Evolutionary conservation across 2,113 vertebrate species (phyloP).

Genomic region (Hippocampus comes): DNA sequence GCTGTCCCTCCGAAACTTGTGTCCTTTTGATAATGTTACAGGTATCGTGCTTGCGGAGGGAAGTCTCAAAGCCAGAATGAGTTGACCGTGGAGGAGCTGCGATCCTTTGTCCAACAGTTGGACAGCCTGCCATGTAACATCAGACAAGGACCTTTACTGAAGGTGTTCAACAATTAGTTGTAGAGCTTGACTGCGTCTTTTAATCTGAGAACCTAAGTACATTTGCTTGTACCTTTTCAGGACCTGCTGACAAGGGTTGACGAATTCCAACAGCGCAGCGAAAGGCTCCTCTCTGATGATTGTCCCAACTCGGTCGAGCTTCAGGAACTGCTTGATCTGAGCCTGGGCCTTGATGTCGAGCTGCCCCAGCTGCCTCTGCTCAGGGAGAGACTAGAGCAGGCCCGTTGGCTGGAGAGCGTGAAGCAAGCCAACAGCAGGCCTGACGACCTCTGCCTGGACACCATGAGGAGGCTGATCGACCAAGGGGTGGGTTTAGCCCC

Average conservation of each 20-base stretch:
- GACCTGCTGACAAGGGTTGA: conserved; percentile 88
- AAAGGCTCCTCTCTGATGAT: conserved; percentile 82
- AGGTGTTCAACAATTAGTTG: conserved; percentile 68
- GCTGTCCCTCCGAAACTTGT: not conserved
- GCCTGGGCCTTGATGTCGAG: conserved; percentile 90
- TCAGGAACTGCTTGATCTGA: conserved; percentile 85
- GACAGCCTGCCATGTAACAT: conserved; percentile 87
- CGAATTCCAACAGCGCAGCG: conserved; percentile 84
- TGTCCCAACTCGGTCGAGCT: conserved; percentile 79
- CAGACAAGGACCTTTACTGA: conserved; percentile 85
- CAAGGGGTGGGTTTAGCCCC: conserved; percentile 90
- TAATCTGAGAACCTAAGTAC: not conserved
- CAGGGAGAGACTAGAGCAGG: conserved; percentile 85
- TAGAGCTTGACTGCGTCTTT: not conserved
- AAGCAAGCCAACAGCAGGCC: conserved; percentile 79
- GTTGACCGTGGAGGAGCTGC: conserved; percentile 85
- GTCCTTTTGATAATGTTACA: conserved; percentile 42
- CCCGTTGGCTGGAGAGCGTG: conserved; percentile 90
- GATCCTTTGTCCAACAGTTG: conserved; percentile 85
- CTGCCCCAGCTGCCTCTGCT: conserved; percentile 82
- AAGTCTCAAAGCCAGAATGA: conserved; percentile 89
- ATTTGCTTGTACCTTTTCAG: conserved; percentile 58
- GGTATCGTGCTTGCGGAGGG: conserved; percentile 90
- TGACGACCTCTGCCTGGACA: conserved; percentile 80
- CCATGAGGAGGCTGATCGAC: conserved; percentile 94